These are phyloP conservation scores for Pogonus chalceus DNA, from an alignment of 1,140 invertebrate genomes.

Conservation along the genomic window DNA sequence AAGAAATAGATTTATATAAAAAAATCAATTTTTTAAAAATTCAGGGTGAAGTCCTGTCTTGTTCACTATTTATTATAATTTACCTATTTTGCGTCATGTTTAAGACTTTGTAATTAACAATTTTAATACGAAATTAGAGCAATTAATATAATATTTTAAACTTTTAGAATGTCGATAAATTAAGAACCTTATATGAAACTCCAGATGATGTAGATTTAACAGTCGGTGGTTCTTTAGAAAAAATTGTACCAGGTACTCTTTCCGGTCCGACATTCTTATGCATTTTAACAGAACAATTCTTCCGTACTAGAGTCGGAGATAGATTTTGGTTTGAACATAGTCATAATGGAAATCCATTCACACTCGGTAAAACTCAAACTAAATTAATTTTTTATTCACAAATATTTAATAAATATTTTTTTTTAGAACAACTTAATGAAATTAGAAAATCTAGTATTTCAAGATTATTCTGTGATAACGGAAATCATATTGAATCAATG, in stretches of 20 bases:
- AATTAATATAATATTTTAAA: constrained; percentile 1
- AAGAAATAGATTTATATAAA: too few relatives aligned
- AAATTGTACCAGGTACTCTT: constrained; percentile 61
- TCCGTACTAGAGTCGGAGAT: constrained; percentile 70
- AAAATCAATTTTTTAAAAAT: too few relatives aligned
- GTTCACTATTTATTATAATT: too few relatives aligned
- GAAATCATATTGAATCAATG: constrained; percentile 59
- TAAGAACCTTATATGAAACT: constrained; percentile 52
- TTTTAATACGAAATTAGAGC: too few relatives aligned
- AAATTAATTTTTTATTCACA: constrained; percentile 5
- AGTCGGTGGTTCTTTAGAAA: constrained; percentile 74
- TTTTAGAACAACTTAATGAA: constrained; percentile 42
- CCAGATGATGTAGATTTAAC: constrained; percentile 84
- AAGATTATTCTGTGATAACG: constrained; percentile 79
- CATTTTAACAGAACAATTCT: constrained; percentile 83
- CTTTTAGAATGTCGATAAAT: constrained; percentile 51
- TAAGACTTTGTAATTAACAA: too few relatives aligned
- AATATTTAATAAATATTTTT: constrained; percentile 11
- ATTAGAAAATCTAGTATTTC: constrained; percentile 75
- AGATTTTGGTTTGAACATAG: constrained; percentile 74
- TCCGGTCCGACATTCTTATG: constrained; percentile 88
- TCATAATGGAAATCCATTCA: constrained; percentile 55
- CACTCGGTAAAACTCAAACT: constrained; percentile 48
- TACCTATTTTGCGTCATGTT: too few relatives aligned
- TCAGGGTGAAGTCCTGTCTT: too few relatives aligned